Conservation (phyloP, 2,113 vertebrate genomes). For the Pterocles orientalis region DNA sequence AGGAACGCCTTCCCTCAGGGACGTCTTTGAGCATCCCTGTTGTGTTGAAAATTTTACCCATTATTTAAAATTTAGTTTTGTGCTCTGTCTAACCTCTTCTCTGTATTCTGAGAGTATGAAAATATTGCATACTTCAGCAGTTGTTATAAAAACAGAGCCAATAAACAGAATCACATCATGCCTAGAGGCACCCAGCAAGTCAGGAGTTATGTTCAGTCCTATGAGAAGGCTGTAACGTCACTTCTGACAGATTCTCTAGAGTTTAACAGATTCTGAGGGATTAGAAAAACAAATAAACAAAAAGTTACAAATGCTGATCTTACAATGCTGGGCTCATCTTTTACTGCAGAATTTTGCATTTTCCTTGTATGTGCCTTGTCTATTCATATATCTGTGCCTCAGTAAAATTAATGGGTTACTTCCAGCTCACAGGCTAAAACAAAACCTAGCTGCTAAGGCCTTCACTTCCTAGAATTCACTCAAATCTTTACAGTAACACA, state of each 20-base stretch:
- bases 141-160: not conserved
- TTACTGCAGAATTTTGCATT: not conserved
- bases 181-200: not conserved
- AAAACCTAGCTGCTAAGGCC: not conserved
- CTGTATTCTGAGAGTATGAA: not conserved
- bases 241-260: not conserved
- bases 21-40: not conserved
- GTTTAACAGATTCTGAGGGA: not conserved
- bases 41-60: not conserved
- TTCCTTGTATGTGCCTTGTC: not conserved
- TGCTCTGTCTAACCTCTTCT: not conserved
- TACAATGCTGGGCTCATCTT: not conserved
- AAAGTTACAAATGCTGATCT: not conserved
- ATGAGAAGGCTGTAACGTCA: not conserved
- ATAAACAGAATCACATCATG: not conserved
- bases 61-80: not conserved
- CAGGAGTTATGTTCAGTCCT: not conserved
- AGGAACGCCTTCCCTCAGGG: not conserved
- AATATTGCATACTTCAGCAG: not conserved
- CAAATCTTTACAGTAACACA: not conserved
- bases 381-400: not conserved
- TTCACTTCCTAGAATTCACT: not conserved
- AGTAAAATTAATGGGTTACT: not conserved
- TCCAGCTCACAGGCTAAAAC: not conserved
- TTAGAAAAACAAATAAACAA: not conserved